Evolutionary conservation across 2,797 vertebrate species (phyloP).

Genomic region (Phaenicophaeus curvirostris): DNA sequence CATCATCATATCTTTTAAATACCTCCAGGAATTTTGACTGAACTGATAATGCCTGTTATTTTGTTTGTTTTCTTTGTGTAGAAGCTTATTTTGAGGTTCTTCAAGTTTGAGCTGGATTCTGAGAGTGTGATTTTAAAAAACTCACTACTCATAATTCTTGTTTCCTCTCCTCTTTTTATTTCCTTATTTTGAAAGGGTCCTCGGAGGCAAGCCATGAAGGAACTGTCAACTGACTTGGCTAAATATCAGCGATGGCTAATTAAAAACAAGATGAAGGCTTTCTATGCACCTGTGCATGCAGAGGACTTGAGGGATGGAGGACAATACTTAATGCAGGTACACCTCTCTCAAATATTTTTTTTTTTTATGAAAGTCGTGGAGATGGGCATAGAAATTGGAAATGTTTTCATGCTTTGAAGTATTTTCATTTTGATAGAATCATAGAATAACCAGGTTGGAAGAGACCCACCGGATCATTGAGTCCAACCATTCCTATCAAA

Average conservation of each 20-base stretch:
- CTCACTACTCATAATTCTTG: background rate
- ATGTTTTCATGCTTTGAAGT: background rate
- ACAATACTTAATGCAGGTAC: conserved; percentile 95
- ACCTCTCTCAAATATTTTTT: background rate
- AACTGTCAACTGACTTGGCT: conserved; percentile 87
- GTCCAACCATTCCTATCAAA: too few relatives aligned
- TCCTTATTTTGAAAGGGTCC: conserved; percentile 81
- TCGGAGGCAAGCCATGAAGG: conserved; percentile 93
- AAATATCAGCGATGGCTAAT: conserved; percentile 95
- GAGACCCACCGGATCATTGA: too few relatives aligned
- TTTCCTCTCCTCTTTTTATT: background rate
- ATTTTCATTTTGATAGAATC: background rate
- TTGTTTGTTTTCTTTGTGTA: background rate
- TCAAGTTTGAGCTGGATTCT: background rate
- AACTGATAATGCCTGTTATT: background rate
- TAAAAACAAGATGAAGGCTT: conserved; percentile 93
- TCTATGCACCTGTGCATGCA: conserved; percentile 93
- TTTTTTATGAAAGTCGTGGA: background rate
- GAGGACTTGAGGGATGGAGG: conserved; percentile 93
- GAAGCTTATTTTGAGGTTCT: background rate
- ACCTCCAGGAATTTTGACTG: too few relatives aligned
- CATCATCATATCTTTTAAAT: too few relatives aligned
- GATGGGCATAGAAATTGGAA: background rate
- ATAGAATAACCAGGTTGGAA: too few relatives aligned
- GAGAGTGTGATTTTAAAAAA: background rate